Evolutionary conservation across 2,888 invertebrate genomes (phyloP).

Genomic region (Rhagonycha lutea): DNA sequence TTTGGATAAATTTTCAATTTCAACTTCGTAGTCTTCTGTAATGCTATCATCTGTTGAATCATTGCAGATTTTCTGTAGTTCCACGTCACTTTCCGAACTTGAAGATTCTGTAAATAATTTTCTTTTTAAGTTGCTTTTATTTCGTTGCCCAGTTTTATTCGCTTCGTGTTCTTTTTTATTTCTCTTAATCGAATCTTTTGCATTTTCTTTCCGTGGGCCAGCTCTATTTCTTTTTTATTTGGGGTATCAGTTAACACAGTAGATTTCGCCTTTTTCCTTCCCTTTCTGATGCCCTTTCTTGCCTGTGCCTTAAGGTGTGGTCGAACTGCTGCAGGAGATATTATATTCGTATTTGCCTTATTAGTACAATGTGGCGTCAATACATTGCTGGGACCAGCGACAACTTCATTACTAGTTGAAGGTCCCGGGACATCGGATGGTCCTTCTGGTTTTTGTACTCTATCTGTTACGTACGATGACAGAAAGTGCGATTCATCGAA

Average conservation of each 20-base stretch:
- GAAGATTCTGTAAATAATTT: constrained; percentile 6
- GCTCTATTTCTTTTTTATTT: constrained; percentile 1
- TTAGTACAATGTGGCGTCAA: background rate
- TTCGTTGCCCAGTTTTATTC: background rate
- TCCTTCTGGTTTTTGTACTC: background rate
- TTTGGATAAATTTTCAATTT: too few species aligned
- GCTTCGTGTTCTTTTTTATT: background rate
- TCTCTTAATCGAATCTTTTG: constrained; percentile 2
- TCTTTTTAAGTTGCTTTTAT: background rate
- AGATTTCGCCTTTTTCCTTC: constrained; percentile 21
- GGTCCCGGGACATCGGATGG: background rate
- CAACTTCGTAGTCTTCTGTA: too few species aligned
- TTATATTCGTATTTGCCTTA: background rate
- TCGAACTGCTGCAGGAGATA: background rate
- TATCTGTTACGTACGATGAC: constrained; percentile 7
- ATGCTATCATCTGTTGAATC: too few species aligned
- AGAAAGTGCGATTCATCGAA: constrained; percentile 25
- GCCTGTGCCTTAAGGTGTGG: constrained; percentile 8
- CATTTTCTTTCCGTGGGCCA: background rate
- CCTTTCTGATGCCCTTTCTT: constrained; percentile 16
- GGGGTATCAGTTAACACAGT: constrained; percentile 32
- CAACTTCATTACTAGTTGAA: background rate
- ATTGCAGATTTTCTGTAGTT: too few species aligned
- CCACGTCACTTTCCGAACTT: too few species aligned
- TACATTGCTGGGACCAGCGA: background rate